phyloP scores from a whole-genome alignment of 2,113 vertebrate species.

The Amphilophus citrinellus region DNA sequence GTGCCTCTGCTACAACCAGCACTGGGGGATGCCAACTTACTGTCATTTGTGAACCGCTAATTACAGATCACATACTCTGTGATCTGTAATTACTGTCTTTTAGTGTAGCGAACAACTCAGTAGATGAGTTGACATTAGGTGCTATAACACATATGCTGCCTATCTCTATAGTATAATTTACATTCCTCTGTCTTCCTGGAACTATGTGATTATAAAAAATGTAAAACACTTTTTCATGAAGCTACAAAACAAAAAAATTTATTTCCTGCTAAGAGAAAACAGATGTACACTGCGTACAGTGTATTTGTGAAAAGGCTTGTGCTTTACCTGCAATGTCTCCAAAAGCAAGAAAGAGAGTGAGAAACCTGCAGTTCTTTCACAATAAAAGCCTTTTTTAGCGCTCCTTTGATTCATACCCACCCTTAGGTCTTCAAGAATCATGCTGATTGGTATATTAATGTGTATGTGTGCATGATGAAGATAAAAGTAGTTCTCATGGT shows the following conservation, averaged over 20 bases:
- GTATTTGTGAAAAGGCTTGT: constrained; percentile 14
- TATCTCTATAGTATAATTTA: background rate
- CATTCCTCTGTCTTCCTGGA: background rate
- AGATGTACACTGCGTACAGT: background rate
- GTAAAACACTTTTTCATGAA: background rate
- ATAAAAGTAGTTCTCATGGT: background rate
- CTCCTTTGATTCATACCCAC: background rate
- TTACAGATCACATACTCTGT: background rate
- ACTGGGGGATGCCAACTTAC: background rate
- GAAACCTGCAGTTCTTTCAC: constrained; percentile 20
- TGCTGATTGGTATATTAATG: constrained; percentile 3
- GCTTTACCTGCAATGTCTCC: constrained; percentile 1
- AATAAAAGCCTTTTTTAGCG: constrained; percentile 19
- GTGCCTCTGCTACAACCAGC: background rate
- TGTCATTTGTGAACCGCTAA: background rate
- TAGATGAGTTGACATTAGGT: background rate
- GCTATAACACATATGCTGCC: background rate
- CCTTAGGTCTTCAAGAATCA: background rate
- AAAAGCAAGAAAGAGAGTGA: background rate
- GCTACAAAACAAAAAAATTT: background rate
- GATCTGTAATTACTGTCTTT: background rate
- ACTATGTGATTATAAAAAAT: background rate
- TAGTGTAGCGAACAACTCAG: background rate
- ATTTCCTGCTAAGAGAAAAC: constrained; percentile 18
- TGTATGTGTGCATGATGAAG: background rate